Evolutionary conservation across 2,888 invertebrate genomes (phyloP), one percentile per base, ranked within the genome.

Genomic region (Tetragonisca angustula): DNA sequence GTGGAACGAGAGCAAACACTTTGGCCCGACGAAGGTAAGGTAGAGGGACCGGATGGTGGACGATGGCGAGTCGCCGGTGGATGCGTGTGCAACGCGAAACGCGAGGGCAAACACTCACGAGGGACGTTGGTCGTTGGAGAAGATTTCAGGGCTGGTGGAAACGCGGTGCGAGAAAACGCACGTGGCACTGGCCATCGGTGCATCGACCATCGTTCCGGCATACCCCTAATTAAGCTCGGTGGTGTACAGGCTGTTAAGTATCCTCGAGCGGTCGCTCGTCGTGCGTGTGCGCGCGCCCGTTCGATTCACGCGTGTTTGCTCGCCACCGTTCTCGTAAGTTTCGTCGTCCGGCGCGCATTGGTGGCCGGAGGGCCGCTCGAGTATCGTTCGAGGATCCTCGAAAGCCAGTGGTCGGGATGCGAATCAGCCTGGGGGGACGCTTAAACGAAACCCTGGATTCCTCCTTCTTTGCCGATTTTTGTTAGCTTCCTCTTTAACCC

Each of bases 191-290:
- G 52, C 83, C 88, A 83, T 85, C 43, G 85, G 88, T 82, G 65
- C 89, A 86, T 84, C 88, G 88, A 90, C 88, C 88, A 86, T 87
- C 54, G 27, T 19, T 85, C 73, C 15, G 88, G 86, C 87, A 86
- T 88, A 89, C 88, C 88, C 90, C 91, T 92, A 92, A 92, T 92
- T 92, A 92, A 88, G 87, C 87, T 84, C 84, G 76, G 84, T 27
- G 56, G 27, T 87, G 78, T 85, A 83, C 84, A 67, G 65, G 87
- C 71, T 87, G 43, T 88, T 82, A 81, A 89, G 89, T 81, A 82
- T 80, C 69, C 88, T 85, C 84, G 81, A 86, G 81, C 81, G 75
- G 75, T 69, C 43, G 43, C 17, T 27, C 59, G 59, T 65, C 68
- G 71, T 59, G 79, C 72, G 74, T 85, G 68, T 64, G 65, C 78